phyloP scores from a whole-genome alignment of 2,888 invertebrate genomes.

The Nomada fabriciana region DNA sequence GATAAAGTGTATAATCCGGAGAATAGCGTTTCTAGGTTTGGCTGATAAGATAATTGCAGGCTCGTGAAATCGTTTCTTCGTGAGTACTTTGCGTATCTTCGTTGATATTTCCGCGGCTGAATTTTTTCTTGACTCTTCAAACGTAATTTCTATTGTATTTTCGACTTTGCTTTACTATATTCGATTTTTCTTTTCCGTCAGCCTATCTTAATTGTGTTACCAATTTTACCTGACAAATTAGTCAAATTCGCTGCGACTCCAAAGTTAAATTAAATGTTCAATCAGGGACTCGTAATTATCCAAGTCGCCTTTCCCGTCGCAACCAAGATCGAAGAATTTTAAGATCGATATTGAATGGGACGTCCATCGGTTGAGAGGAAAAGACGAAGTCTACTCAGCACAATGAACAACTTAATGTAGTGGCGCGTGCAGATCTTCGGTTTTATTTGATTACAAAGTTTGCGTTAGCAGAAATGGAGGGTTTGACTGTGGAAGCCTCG shows the following conservation, averaged over 20 bases:
- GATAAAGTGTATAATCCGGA: slow-evolving; percentile 49
- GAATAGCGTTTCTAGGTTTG: slow-evolving; percentile 27
- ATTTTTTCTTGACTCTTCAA: too few species aligned
- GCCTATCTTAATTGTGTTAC: too few species aligned
- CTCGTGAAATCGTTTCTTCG: background rate
- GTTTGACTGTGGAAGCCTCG: slow-evolving; percentile 34
- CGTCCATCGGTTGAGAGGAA: background rate
- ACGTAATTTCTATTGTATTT: too few species aligned
- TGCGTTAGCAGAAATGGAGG: slow-evolving; percentile 26
- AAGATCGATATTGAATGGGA: slow-evolving; percentile 2
- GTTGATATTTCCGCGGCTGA: background rate
- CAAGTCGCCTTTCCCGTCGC: too few species aligned
- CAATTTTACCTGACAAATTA: too few species aligned
- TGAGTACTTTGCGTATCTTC: background rate
- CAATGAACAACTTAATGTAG: slow-evolving; percentile 24
- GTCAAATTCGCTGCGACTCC: too few species aligned
- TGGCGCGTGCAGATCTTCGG: slow-evolving; percentile 42
- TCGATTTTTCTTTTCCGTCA: too few species aligned
- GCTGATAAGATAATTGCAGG: slow-evolving; percentile 30
- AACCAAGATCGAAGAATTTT: too few species aligned
- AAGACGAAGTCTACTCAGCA: background rate
- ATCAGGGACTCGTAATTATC: too few species aligned
- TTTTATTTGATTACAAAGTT: slow-evolving; percentile 49
- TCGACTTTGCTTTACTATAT: too few species aligned
- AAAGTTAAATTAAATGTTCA: too few species aligned